Evolutionary conservation across 2,113 vertebrate species (phyloP), one percentile per base, ranked within the genome.

Genomic region (Eclectus roratus): DNA sequence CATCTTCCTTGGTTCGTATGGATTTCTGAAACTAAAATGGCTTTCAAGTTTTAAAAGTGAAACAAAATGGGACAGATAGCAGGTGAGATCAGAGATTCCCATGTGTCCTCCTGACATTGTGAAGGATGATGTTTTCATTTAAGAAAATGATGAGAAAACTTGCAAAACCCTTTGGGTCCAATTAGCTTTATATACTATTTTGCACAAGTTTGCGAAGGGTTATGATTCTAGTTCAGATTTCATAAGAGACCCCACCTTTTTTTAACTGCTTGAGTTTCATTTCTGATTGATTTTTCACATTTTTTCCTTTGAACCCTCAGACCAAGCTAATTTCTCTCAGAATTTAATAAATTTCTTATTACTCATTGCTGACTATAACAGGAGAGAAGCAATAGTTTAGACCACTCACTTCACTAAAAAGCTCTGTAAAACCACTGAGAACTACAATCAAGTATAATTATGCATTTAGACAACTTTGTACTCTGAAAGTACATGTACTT

Each of bases 21-120:
- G 39, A 78, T 92, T 90, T 94, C 72, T 3, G 6, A 88, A 95
- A 80, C 47, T 74, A 88, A 55, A 74, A 52, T 29, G 79, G 23
- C 18, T 93, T 96, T 71, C 56, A 78, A 56, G 33, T 18, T 80
- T 92, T 93, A 55, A 37, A 88, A 88, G 43, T 47, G 50, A 71
- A 90, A 95, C 43, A 68, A 74, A 89, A 91, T n/a, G 61, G 63
- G 91, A 89, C 83, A 94, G 49, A 35, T 82, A 78, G 70, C 78
- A 91, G 18, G 33, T 76, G 37, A 71, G 52, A 80, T 63, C 72
- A 86, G 50, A 82, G 70, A 46, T 31, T 85, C 72, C 77, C 70
- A 24, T 33, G 61, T 76, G 80, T 43, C 77, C 47, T 76, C 55
- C 76, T 79, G 80, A 80, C 70, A 89, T 8, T 73, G 66, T 93